These are phyloP conservation scores for Drosophila elegans DNA, from an alignment of 1,140 invertebrate species.

Conservation along the genomic window DNA sequence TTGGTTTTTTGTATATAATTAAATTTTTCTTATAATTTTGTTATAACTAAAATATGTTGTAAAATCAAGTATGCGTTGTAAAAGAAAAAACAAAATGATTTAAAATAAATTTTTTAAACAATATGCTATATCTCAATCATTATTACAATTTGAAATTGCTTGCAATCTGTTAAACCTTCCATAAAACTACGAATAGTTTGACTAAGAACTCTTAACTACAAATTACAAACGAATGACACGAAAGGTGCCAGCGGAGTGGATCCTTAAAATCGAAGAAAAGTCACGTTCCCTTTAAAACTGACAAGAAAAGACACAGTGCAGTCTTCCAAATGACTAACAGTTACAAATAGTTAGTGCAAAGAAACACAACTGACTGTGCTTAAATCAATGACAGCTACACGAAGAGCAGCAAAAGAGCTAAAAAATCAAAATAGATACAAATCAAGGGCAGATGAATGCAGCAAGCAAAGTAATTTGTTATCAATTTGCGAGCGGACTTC, in stretches of 20 bases:
- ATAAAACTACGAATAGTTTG: not conserved
- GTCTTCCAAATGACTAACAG: slow-evolving; percentile 35
- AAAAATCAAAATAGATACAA: slow-evolving; percentile 42
- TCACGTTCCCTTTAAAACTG: slow-evolving; percentile 37
- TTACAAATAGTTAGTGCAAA: slow-evolving; percentile 17
- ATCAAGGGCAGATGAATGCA: slow-evolving; percentile 26
- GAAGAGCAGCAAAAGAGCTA: slow-evolving; percentile 15
- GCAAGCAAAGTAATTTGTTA: slow-evolving; percentile 52
- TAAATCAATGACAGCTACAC: slow-evolving; percentile 48
- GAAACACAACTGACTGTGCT: slow-evolving; percentile 27
- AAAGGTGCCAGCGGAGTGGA: not conserved
- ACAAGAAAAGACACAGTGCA: slow-evolving; percentile 15
- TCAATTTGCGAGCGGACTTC: slow-evolving; percentile 45
- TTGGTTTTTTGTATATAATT: too few relatives aligned
- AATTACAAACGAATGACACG: slow-evolving; percentile 3
- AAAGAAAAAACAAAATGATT: too few relatives aligned
- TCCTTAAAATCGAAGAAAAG: slow-evolving; percentile 35
- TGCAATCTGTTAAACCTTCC: not conserved
- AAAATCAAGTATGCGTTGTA: too few relatives aligned
- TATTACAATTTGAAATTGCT: too few relatives aligned
- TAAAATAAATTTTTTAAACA: too few relatives aligned
- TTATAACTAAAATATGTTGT: too few relatives aligned
- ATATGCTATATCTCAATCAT: too few relatives aligned
- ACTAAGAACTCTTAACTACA: not conserved
- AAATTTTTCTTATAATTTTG: too few relatives aligned